Evolutionary conservation across 2,888 invertebrate species (phyloP), one percentile per base, ranked within the genome.

Genomic region (Aspidiotus rigidus): DNA sequence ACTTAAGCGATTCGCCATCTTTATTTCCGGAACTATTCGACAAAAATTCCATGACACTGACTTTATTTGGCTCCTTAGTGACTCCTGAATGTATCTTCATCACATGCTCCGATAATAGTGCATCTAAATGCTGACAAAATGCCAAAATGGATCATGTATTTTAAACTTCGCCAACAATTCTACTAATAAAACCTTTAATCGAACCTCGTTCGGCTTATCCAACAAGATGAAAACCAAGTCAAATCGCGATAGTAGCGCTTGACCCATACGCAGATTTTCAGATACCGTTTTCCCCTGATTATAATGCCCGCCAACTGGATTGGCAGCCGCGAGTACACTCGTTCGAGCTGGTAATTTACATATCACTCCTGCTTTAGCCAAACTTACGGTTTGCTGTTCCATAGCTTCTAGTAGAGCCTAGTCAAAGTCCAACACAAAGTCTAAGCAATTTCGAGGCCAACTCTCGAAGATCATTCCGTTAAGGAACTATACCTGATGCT

Each of bases 321-420:
- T 97, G 3, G 95, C 96, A 7, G 94, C 94, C 44, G 94, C 95
- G 60, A 97, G 80, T 39, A 97, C 86, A 0, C 93, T 88, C 0
- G 92, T 87, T 64, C 90, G 83, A 0, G 93, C 88, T 28, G 90
- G 87, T 60, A 95, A 80, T 67, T 87, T 87, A 77, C 87, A 89
- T 57, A 90, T 86, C 16, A 90, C 85, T 7, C 92, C 91, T n/a
- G 90, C 89, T 78, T 94, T 93, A 1, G 94, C 92, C 67, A 96
- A 85, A 76, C 92, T 91, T 54, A 96, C 88, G 62, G 87, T 86
- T 74, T 94, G 88, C 75, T 96, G 93, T 77, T 97, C 96, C 93
- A 97, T 93, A 0, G 91, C 90, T 81, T 97, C 96, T 57, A 96
- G 80, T 64, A 97, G 80, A 70, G 90, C 87, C 83, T 88, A 77